These are phyloP conservation scores for Ranitomeya imitator DNA, from an alignment of 2,113 vertebrate genomes.

Conservation along the genomic window DNA sequence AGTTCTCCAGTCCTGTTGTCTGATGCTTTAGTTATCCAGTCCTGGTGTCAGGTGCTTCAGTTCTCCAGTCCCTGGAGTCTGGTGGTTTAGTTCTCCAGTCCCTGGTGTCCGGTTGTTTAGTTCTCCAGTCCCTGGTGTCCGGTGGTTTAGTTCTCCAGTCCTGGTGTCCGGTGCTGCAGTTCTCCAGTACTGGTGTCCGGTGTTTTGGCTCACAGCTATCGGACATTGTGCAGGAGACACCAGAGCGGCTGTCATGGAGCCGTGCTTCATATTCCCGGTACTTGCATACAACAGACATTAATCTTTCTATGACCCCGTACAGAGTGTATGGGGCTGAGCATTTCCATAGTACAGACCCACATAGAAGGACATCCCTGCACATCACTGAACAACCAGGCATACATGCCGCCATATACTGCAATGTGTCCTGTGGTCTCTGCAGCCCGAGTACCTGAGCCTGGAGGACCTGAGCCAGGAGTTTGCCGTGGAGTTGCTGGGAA, in stretches of 20 bases:
- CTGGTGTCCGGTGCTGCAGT: too few species aligned
- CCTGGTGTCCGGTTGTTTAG: background rate
- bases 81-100: background rate
- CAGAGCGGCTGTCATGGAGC: background rate
- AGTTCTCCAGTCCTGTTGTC: too few species aligned
- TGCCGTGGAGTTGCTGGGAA: constrained; percentile 85
- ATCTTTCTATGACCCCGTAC: background rate
- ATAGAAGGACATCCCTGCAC: too few species aligned
- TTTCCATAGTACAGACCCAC: too few species aligned
- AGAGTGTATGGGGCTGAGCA: background rate
- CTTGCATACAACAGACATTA: background rate
- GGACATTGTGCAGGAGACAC: too few species aligned
- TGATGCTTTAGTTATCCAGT: background rate
- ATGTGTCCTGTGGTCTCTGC: constrained; percentile 41
- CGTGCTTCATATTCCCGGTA: background rate
- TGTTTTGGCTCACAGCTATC: too few species aligned
- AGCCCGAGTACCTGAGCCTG: constrained; percentile 86
- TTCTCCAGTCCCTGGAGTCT: background rate
- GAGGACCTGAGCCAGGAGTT: constrained; percentile 86
- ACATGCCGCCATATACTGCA: background rate
- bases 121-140: background rate
- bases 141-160: too few species aligned
- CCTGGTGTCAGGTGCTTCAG: background rate
- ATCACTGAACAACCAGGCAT: background rate
- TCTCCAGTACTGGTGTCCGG: too few species aligned